Evolutionary conservation across 2,113 vertebrate genomes (phyloP), one percentile per base, ranked within the genome.

Genomic region (Rostratula benghalensis): DNA sequence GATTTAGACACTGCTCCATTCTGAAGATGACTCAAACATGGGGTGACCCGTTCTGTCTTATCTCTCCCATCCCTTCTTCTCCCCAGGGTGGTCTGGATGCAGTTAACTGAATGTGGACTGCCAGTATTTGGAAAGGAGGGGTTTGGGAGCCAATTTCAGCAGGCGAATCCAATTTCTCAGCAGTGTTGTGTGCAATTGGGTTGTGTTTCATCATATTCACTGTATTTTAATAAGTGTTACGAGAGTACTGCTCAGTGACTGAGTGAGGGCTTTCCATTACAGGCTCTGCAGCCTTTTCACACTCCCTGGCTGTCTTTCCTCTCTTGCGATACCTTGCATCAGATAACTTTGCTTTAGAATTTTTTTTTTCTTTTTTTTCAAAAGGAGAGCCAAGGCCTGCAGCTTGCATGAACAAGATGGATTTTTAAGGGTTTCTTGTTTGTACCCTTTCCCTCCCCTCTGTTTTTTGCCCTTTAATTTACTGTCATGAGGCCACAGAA

Each of bases 231-330:
- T 87, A 79, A 84, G 70, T 84, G 83, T 87, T 93, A 64, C 1
- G 4, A 88, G 90, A 67, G 89, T 25, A 64, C 27, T 92, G 60
- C 45, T 82, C 59, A 50, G 70, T 87, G 70, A 86, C 31, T n/a
- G 17, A 71, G 43, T 56, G 48, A 89, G 67, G 88, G 74, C 85
- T 97, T 97, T 96, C 93, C 87, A 76, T 94, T 93, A 70, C 67
- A 91, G 59, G 53, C 64, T 94, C 59, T 67, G 31, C 83, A 92
- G 50, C 68, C 41, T 87, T 89, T 96, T 80, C 67, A 39, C 1
- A 4, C 31, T 92, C 57, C 71, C 56, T 91, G 82, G 37, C 84
- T 95, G 22, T 37, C 27, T 68, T 61, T 79, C 54, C 28, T 90
- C 13, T 84, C 67, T 79, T 88, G 71, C 75, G 57, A 53, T 67